These are phyloP conservation scores for Sicus ferrugineus DNA, from an alignment of 2,888 invertebrate species.

Conservation along the genomic window DNA sequence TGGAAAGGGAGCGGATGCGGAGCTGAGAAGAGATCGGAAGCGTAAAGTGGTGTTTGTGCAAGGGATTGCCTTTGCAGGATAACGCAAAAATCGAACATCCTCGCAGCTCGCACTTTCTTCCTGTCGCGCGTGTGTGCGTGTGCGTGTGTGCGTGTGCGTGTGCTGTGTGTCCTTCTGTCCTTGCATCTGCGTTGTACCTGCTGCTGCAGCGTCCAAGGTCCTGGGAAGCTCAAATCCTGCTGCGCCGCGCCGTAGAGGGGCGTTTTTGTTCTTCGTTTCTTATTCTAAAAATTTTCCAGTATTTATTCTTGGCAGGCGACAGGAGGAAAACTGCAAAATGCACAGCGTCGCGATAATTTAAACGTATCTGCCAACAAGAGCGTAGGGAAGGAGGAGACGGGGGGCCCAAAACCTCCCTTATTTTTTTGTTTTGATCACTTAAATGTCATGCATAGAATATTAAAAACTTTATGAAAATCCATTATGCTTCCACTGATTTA, in stretches of 20 bases:
- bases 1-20: neutral
- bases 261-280: neutral
- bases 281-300: neutral
- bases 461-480: too few relatives aligned
- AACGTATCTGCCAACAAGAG: too few relatives aligned
- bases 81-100: neutral
- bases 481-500: too few relatives aligned
- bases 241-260: neutral
- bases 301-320: neutral
- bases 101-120: neutral
- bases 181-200: neutral
- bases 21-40: too few relatives aligned
- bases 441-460: too few relatives aligned
- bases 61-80: neutral
- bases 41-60: too few relatives aligned
- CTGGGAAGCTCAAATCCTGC: too few relatives aligned
- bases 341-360: slow-evolving; percentile 1
- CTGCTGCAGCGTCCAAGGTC: neutral
- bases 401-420: too few relatives aligned
- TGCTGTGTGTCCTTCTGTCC: neutral
- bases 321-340: slow-evolving; percentile 3
- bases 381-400: too few relatives aligned
- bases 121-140: neutral
- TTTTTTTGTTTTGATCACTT: too few relatives aligned
- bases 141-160: neutral